Evolutionary conservation across 1,140 invertebrate species (phyloP).

Genomic region (Ceratina calcarata): DNA sequence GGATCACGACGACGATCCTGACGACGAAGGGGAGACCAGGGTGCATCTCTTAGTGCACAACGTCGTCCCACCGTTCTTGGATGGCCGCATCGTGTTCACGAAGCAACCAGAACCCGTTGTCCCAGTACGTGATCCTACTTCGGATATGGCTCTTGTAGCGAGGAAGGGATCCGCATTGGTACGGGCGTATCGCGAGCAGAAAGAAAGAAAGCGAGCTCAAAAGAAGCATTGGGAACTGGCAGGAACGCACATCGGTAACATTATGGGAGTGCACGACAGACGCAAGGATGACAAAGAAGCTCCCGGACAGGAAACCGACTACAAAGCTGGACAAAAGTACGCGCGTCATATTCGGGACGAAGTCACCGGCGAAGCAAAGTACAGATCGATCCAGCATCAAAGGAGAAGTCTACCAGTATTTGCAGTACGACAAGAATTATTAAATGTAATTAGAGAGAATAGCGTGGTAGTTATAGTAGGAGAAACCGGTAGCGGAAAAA

Average conservation of each 20-base stretch:
- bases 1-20: slow-evolving; percentile 95
- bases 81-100: slow-evolving; percentile 98
- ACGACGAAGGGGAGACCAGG: slow-evolving; percentile 94
- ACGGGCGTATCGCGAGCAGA: slow-evolving; percentile 95
- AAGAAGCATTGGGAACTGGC: slow-evolving; percentile 99
- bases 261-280: slow-evolving; percentile 93
- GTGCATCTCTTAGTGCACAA: slow-evolving; percentile 99
- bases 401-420: slow-evolving; percentile 97
- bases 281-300: slow-evolving; percentile 88
- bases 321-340: slow-evolving; percentile 95
- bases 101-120: slow-evolving; percentile 94
- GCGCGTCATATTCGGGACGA: slow-evolving; percentile 94
- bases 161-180: slow-evolving; percentile 97
- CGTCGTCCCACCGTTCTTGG: slow-evolving; percentile 98
- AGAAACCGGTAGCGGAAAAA: slow-evolving; percentile 99
- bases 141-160: slow-evolving; percentile 98
- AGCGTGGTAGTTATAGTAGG: slow-evolving; percentile 97
- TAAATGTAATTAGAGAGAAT: slow-evolving; percentile 97
- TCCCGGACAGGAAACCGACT: slow-evolving; percentile 85
- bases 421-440: slow-evolving; percentile 95
- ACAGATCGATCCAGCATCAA: slow-evolving; percentile 93
- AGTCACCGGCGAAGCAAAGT: slow-evolving; percentile 91
- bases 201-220: slow-evolving; percentile 96
- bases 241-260: slow-evolving; percentile 96
- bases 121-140: slow-evolving; percentile 94